Conservation (phyloP, 2,113 vertebrate species). For the Psammodynastes pulverulentus region DNA sequence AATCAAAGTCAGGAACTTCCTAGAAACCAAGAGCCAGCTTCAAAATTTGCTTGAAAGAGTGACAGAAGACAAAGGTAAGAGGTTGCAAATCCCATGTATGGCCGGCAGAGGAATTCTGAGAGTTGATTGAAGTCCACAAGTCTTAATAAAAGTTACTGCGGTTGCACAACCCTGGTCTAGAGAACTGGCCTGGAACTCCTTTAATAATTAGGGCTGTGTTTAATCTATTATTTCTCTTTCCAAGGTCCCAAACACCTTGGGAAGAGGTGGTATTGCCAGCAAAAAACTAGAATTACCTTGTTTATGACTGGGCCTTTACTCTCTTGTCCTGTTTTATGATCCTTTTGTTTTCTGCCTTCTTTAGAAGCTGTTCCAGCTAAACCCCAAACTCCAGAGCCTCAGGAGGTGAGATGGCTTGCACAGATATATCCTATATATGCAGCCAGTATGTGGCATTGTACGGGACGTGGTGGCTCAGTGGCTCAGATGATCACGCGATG, state of each 20-base stretch:
- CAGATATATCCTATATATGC: background rate
- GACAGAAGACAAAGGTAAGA: conserved; percentile 41
- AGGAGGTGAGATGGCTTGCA: background rate
- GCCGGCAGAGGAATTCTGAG: too few relatives aligned
- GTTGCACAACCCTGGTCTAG: too few relatives aligned
- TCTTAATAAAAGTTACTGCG: too few relatives aligned
- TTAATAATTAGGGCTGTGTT: background rate
- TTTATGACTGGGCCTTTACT: background rate
- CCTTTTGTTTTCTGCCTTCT: background rate
- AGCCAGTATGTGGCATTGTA: too few relatives aligned
- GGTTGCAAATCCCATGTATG: too few relatives aligned
- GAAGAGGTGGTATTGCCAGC: background rate
- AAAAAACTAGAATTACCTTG: background rate
- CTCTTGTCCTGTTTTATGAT: background rate
- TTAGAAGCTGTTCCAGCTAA: background rate
- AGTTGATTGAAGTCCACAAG: background rate
- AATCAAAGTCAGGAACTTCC: background rate
- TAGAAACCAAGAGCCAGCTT: conserved; percentile 23
- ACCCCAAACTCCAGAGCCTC: too few relatives aligned
- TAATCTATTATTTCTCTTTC: background rate
- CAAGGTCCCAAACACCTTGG: background rate
- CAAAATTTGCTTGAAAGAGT: conserved; percentile 35
- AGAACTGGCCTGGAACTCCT: background rate
- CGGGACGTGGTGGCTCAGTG: too few relatives aligned
- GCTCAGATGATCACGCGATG: background rate